Evolutionary conservation across 2,113 vertebrate genomes (phyloP), one percentile per base, ranked within the genome.

Genomic region (Prunella fulvescens): DNA sequence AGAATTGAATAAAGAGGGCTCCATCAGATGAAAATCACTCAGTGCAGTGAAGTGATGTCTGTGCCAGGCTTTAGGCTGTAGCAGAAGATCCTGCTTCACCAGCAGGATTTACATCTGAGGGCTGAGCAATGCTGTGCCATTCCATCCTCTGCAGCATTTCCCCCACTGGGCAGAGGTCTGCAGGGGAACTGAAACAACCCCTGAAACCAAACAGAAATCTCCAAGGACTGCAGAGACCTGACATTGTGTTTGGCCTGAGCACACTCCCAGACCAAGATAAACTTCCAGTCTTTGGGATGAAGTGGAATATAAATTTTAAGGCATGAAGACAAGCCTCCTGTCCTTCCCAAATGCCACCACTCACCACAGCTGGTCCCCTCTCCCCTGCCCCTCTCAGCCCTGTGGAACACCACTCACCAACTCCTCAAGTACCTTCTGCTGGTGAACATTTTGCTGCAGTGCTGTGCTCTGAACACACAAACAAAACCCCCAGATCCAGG

Each of bases 361-460:
- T 37, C 37, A 37, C 37, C 37, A 37, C 1, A 10, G 23, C 7
- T 42, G 22, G 4, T 25, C 9, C 23, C n/a, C 4, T 0, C 28
- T 62, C 6, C 28, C 16, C 31, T 28, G 24, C 8, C 42, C 11
- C 0, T 0, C 70, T 65, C 58, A 17, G 19, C 29, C 45, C 11
- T 2, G 9, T 9, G 62, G 17, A 64, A 23, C 42, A 79, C 19
- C 37, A 2, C 44, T 2, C 58, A 69, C 29, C 56, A 72, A 1
- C 35, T 39, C 58, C 18, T 8, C 53, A 29, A 39, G 20, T 6
- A 25, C 14, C 14, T n/a, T 39, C 45, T 77, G 0, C 1, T 19
- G 35, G 37, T 6, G 29, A 57, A 8, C 2, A 4, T 8, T 13
- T 24, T 19, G 78, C 56, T n/a, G 9, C 40, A 33, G 33, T 4